Evolutionary conservation across 2,113 vertebrate species (phyloP).

Genomic region (Toxostoma redivivum): DNA sequence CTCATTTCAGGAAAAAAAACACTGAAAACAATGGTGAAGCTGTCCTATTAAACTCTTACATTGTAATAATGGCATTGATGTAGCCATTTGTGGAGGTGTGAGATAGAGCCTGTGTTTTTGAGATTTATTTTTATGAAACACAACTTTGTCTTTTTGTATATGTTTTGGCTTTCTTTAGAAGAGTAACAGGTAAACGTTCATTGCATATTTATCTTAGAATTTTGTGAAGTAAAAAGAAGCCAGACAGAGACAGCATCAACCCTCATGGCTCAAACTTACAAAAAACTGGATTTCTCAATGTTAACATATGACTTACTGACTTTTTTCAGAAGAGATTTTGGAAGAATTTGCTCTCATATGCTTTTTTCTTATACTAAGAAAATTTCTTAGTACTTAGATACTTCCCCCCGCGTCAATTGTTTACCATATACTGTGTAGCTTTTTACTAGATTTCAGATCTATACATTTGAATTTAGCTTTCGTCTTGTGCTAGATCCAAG

Average conservation of each 20-base stretch:
- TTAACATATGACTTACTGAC: not conserved
- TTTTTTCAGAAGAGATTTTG: not conserved
- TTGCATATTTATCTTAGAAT: not conserved
- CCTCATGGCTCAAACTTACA: not conserved
- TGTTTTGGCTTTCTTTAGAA: not conserved
- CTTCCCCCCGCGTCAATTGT: rapidly evolving
- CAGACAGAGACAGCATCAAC: not conserved
- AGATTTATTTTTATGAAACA: not conserved
- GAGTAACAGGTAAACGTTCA: not conserved
- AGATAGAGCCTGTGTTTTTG: not conserved
- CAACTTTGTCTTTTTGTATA: not conserved
- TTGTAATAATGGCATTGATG: not conserved
- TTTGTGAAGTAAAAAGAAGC: not conserved
- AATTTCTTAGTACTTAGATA: not conserved
- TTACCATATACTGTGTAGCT: not conserved
- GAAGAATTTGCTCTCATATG: not conserved
- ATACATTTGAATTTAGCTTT: not conserved
- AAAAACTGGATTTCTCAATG: not conserved
- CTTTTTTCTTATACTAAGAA: not conserved
- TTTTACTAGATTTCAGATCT: not conserved
- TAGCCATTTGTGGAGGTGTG: not conserved
- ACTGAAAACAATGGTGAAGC: not conserved
- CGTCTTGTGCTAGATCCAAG: not conserved
- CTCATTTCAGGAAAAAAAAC: not conserved
- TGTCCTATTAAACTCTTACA: not conserved